Evolutionary conservation across 2,797 vertebrate species (phyloP), one percentile per base, ranked within the genome.

Genomic region (Cynodonichthys magdalenae): DNA sequence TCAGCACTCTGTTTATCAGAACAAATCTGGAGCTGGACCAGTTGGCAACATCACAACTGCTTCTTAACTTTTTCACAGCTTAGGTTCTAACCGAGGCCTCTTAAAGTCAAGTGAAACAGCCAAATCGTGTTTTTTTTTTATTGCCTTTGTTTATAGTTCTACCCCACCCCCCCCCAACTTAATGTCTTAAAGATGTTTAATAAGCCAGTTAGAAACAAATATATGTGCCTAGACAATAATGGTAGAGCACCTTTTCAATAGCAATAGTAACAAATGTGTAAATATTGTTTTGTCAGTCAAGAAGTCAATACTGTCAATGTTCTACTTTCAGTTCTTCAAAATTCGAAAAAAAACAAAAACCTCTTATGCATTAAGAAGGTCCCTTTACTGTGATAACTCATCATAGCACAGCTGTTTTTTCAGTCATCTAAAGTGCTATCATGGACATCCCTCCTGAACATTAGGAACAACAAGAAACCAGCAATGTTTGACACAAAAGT

Each of bases 1-100:
- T 48, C 29, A 20, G 57, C 14, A 47, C 34, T 34, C n/a, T 47
- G 12, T 45, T 56, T 28, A 45, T 44, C 54, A 59, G 15, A 59
- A 41, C 1, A 59, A 15, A n/a, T 4, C 28, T 48, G 17, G 6
- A 31, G 2, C 28, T 34, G 45, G 29, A 15, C 15, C 57, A 24
- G 45, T 6, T 59, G 27, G 15, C n/a, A 56, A 55, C 41, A 42
- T 9, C 24, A 27, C 8, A 39, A 2, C 20, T n/a, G 20, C 8
- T 55, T 53, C 18, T 14, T 39, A 53, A 39, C n/a, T 3, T 24
- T 36, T 54, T 24, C 7, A 20, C 19, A n/a, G 36, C 36, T 39
- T 39, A 1, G 31, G 6, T 31, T 31, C 9, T 31, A 41, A 15
- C 34, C 15, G 36, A 15, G 15, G 28, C 28, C 15, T 50, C 1